Evolutionary conservation across 2,888 invertebrate species (phyloP).

Genomic region (Agapetus fuscipes): DNA sequence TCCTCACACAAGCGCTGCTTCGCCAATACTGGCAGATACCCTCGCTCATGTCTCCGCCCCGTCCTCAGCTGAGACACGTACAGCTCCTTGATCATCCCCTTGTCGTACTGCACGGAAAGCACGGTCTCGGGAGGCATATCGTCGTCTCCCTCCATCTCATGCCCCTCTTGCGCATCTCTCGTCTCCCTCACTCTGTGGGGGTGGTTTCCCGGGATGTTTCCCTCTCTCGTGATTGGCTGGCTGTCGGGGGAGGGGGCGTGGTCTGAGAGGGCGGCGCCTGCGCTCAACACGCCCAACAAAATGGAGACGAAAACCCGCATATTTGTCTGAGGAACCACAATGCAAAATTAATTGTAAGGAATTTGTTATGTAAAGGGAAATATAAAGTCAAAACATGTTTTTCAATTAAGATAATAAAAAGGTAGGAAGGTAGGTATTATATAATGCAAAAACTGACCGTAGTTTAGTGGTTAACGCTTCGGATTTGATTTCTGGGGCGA

Average conservation of each 20-base stretch:
- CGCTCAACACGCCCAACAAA: no score
- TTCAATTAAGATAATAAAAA: no score
- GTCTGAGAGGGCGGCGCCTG: not conserved
- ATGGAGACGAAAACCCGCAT: no score
- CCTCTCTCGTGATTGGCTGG: not conserved
- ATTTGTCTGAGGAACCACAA: no score
- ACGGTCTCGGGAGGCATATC: constrained; percentile 36
- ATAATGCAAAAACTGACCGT: no score
- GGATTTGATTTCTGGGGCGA: no score
- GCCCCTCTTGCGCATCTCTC: not conserved
- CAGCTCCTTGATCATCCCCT: constrained; percentile 41
- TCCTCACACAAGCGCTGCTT: constrained; percentile 35
- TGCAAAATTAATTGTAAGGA: no score
- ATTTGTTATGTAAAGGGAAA: no score
- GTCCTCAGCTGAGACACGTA: constrained; percentile 40
- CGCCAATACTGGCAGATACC: constrained; percentile 32
- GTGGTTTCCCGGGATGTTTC: not conserved
- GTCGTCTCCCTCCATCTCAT: constrained; percentile 4
- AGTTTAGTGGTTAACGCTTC: no score
- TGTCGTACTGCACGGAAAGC: constrained; percentile 38
- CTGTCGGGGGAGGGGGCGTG: not conserved
- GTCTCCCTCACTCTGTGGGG: not conserved
- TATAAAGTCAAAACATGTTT: no score
- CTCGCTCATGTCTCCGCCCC: no score
- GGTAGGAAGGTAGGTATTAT: no score